These are phyloP conservation scores for Pedetes capensis DNA, from an alignment of 2,113 vertebrate genomes.

Conservation along the genomic window DNA sequence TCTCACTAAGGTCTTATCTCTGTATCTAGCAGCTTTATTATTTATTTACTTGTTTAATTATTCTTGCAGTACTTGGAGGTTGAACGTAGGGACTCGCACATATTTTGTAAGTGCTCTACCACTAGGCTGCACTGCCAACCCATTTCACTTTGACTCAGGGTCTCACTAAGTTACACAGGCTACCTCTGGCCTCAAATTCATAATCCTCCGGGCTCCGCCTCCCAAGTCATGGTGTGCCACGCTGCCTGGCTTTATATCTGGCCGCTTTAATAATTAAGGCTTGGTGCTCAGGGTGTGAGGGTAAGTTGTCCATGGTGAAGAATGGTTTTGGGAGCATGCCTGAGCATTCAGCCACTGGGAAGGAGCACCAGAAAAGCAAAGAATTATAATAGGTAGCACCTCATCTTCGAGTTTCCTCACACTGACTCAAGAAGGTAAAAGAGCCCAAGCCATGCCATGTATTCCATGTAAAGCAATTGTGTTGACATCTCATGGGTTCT, in stretches of 20 bases:
- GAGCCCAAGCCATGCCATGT: neutral
- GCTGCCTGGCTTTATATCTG: neutral
- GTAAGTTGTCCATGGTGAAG: neutral
- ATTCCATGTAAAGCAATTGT: neutral
- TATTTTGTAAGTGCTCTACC: too few relatives aligned
- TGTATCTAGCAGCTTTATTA: too few relatives aligned
- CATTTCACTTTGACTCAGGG: too few relatives aligned
- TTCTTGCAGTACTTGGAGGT: too few relatives aligned
- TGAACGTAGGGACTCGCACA: too few relatives aligned
- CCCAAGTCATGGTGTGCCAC: too few relatives aligned
- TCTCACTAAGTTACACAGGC: too few relatives aligned
- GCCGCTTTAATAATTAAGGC: neutral
- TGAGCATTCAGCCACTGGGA: neutral
- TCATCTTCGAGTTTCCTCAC: neutral
- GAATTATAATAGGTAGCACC: neutral
- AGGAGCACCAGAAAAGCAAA: neutral
- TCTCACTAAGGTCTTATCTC: neutral
- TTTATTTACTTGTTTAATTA: too few relatives aligned
- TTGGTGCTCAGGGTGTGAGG: rapidly evolving
- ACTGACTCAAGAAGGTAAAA: neutral
- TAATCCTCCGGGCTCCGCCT: too few relatives aligned
- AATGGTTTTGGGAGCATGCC: rapidly evolving
- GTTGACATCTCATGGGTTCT: rapidly evolving
- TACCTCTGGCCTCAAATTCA: too few relatives aligned
- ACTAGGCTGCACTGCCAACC: too few relatives aligned